Evolutionary conservation across 2,888 invertebrate genomes (phyloP), one percentile per base, ranked within the genome.

Genomic region (Aspidapion aeneum): DNA sequence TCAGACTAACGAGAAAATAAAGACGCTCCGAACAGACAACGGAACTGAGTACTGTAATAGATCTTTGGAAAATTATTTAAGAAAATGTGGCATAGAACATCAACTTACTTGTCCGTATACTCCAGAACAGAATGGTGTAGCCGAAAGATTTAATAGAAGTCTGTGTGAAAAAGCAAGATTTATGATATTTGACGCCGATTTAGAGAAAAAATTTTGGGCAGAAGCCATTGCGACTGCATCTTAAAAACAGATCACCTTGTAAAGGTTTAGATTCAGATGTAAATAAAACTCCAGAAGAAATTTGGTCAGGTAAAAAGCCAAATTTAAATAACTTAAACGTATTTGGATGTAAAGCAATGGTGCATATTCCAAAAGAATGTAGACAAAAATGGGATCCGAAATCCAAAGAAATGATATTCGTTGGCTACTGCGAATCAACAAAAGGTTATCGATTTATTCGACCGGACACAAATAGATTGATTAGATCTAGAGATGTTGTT

Each of bases 201-300:
- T 52, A 17, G 17, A 49, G 1, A 63, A 63, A 51, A 52, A 51
- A 55, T 57, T 64, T 49, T 67, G 65, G 65, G 62, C 63, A 18
- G 65, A 65, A 60, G 65, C 67, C 21, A 57, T 48, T 16, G 61
- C 58, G 21, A 66, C 63, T 18, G 66, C 63, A 66, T 57, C 18
- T 61, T 20, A 1, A 61, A 12, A 65, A 65, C 35, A 20, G 58
- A 2, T 63, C 57, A n/a, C 60, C 67, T 61, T 58, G 56, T 35
- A 54, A 62, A 12, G n/a, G n/a, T 5, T 7, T 19, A 5, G 60
- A n/a, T 5, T 7, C 21, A 5, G 60, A 56, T 12, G 20, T 51
- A 7, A 60, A 18, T 21, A 50, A 17, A 56, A 65, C 66, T 16
- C 65, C 65, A 54, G 57, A 67, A 62, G 65, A 67, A 56, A 58